A percentile compares a stretch with the other conserved stretches of the same genome.
These are phyloP conservation scores for Poecilia wingei DNA, from an alignment of 2,797 vertebrate genomes.

Conservation along the genomic window DNA sequence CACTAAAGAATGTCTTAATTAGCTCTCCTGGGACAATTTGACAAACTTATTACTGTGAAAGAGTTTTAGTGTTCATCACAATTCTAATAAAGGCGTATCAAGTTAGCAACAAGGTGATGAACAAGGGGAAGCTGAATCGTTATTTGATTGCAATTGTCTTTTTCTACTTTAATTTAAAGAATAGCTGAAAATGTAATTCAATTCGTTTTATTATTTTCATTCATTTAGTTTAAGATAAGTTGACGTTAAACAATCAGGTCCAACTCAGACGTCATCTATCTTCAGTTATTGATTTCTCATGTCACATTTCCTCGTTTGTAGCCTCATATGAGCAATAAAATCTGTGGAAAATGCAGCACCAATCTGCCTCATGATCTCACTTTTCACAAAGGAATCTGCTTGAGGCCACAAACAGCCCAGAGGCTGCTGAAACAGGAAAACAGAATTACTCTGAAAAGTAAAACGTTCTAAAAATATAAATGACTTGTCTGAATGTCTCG, in stretches of 20 bases:
- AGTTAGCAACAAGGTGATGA: not conserved
- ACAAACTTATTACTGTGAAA: constrained; percentile 5
- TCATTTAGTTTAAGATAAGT: not conserved
- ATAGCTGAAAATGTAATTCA: not conserved
- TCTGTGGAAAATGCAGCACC: constrained; percentile 38
- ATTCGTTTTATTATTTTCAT: not conserved
- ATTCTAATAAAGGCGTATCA: not conserved
- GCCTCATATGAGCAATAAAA: constrained; percentile 15
- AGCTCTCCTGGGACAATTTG: not conserved
- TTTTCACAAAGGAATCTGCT: constrained; percentile 54
- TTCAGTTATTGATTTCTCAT: not conserved
- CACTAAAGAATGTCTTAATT: constrained; percentile 13
- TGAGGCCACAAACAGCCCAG: constrained; percentile 56
- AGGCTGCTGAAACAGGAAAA: constrained; percentile 50
- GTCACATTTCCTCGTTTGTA: not conserved
- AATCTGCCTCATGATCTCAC: constrained; percentile 55
- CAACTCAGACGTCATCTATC: constrained; percentile 1
- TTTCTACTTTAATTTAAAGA: not conserved
- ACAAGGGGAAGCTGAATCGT: not conserved
- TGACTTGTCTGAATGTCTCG: constrained; percentile 35
- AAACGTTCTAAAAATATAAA: constrained; percentile 60
- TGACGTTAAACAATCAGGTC: not conserved
- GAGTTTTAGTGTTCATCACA: not conserved
- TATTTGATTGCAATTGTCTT: not conserved
- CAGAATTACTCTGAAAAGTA: constrained; percentile 51